These are phyloP conservation scores for Coilia nasus DNA, from an alignment of 2,797 vertebrate genomes.

Conservation along the genomic window DNA sequence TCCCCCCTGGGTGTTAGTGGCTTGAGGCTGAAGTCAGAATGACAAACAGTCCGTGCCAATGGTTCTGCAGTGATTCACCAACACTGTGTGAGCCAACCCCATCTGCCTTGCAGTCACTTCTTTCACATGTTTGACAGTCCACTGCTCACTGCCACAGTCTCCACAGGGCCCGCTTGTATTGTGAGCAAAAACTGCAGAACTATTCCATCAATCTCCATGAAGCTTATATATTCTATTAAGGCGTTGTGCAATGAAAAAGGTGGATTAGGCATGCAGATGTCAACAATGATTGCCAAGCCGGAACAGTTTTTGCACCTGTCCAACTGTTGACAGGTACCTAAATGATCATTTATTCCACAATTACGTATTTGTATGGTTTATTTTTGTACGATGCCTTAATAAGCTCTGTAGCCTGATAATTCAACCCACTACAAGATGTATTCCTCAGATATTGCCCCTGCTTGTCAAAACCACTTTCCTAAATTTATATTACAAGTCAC, in stretches of 20 bases:
- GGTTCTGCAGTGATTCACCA: neutral
- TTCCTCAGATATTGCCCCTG: no score
- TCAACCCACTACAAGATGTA: no score
- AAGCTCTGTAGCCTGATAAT: neutral
- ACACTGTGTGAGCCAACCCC: slow-evolving; percentile 11
- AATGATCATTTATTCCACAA: neutral
- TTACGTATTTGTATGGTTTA: neutral
- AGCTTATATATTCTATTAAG: neutral
- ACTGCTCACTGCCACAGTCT: neutral
- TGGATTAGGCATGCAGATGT: neutral
- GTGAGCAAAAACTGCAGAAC: neutral
- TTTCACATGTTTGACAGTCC: neutral
- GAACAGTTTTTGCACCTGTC: neutral
- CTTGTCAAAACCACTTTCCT: no score
- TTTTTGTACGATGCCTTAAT: neutral
- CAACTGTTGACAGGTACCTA: neutral
- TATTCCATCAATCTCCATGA: neutral
- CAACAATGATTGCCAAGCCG: neutral
- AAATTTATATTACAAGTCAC: no score
- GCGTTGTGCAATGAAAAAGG: neutral
- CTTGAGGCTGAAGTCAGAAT: neutral
- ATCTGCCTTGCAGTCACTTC: slow-evolving; percentile 1
- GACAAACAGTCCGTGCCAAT: neutral
- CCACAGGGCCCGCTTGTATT: neutral
- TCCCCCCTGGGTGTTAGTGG: neutral